Base-by-base conservation (phyloP, 2,888 invertebrate species). In the Leptinotarsa juncta region DNA sequence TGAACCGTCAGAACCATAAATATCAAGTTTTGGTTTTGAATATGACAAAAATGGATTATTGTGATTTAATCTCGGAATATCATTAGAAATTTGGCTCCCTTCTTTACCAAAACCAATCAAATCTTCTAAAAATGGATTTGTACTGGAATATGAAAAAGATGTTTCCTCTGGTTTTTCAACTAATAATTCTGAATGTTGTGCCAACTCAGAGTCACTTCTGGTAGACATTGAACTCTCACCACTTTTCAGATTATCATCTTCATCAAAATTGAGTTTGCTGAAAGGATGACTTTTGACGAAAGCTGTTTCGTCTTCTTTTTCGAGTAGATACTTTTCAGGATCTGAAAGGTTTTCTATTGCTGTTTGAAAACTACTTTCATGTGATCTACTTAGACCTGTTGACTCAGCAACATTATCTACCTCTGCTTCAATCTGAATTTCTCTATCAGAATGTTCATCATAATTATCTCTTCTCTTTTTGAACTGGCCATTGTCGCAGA, bases 31-130 rank as follows among this genome's bases (percentile, higher is more conserved):
- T 18, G 18, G 42, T 2, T 71, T 62, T 1, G 42, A 12, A 51
- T 65, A 74, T 0, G 65, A 32, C 49, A 79, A 42, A 20, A 79
- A 79, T 2, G 79, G 79, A 53, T 79, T 79, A 18, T 71, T 76
- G 14, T 68, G 70, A 32, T 73, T 71, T 23, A 77, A 50, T 20
- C 51, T 78, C 3, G 18, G 70, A 67, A 49, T 16, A 15, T 20
- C 48, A 15, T 65, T 20, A 53, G 23, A 32, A 16, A 3, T 15
- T 15, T 23, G 3, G 14, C 5, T 26, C 14, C 7, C n/a, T 7
- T 69, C 49, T 3, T 53, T 60, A 0, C 49, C 18, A 23, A 5
- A 23, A 3, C 51, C 67, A 1, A 49, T 16, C 23, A 72, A 26
- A 65, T 71, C 65, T n/a, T 23, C 20, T n/a, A 77, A 50, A 57